Evolutionary conservation across 2,797 vertebrate genomes (phyloP), one percentile per base, ranked within the genome.

Genomic region (Hyperoplus immaculatus): DNA sequence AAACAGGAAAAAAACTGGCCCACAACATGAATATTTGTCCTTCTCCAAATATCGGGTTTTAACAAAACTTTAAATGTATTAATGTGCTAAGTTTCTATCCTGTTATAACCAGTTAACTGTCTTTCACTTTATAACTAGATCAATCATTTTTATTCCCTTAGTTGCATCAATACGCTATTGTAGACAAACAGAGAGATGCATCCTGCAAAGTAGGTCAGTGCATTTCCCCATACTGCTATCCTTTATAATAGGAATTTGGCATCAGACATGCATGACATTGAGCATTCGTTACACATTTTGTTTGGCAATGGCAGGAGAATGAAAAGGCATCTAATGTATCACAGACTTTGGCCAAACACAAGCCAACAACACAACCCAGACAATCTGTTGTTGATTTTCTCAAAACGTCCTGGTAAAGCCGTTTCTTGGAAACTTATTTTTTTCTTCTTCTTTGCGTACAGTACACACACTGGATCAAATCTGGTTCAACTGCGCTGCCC

Each of bases 241-340:
- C 58, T 7, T 63, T 47, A 41, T 43, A 21, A 14, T 36, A 21
- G 59, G 71, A 67, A 72, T 82, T 51, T 80, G n/a, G 18, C 60
- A 53, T 11, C 43, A 43, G 16, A 8, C 18, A 12, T 8, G 43
- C 55, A 42, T 38, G 39, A 53, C 49, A 63, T 3, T 11, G 18
- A 58, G 43, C 12, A 55, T 41, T 49, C 5, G 8, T 45, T 16
- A n/a, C 21, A 62, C 7, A 16, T 69, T 71, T 18, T 16, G 14
- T 76, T 65, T 72, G 29, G 29, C n/a, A 36, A n/a, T 67, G 12
- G 43, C 1, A 56, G 6, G 3, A 14, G 15, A 61, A 7, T 56
- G 12, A 57, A 56, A 61, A 16, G 4, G 45, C 4, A 61, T 63
- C n/a, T 59, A 6, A 18, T 36, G 10, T 4, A 56, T 53, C 15